phyloP scores from a whole-genome alignment of 2,797 vertebrate species.

The Leptoclinus maculatus region DNA sequence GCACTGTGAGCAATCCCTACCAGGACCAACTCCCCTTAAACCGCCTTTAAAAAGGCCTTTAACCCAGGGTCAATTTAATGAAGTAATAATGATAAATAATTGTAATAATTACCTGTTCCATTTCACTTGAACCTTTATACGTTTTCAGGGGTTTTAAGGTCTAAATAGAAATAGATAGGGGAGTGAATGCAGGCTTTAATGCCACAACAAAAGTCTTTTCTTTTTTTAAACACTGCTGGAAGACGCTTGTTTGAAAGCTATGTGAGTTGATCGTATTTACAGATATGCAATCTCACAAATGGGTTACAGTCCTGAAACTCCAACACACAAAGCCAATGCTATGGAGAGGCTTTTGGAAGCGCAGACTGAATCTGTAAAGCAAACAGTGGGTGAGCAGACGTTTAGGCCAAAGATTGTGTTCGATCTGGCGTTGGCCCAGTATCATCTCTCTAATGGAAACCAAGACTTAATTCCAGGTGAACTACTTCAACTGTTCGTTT shows the following conservation, averaged over 20 bases:
- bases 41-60: neutral
- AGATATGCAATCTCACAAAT: constrained; percentile 31
- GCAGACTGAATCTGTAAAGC: constrained; percentile 4
- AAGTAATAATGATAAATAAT: neutral
- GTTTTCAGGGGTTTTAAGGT: neutral
- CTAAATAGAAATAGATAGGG: neutral
- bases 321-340: constrained; percentile 11
- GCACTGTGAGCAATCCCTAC: neutral
- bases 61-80: neutral
- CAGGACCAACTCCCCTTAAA: neutral
- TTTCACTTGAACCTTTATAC: neutral
- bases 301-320: constrained; percentile 10
- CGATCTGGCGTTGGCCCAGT: constrained; percentile 16
- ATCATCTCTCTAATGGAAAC: constrained; percentile 47
- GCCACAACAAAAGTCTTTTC: neutral
- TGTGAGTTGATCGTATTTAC: constrained; percentile 17
- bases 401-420: constrained; percentile 25
- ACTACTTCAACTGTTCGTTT: neutral
- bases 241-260: constrained; percentile 5
- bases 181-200: neutral
- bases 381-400: constrained; percentile 18
- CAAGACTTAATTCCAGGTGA: constrained; percentile 48
- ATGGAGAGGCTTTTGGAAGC: constrained; percentile 18
- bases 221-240: neutral
- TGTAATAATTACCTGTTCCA: neutral